Evolutionary conservation across 2,113 vertebrate genomes (phyloP).

Genomic region (Phalacrocorax pelagicus): DNA sequence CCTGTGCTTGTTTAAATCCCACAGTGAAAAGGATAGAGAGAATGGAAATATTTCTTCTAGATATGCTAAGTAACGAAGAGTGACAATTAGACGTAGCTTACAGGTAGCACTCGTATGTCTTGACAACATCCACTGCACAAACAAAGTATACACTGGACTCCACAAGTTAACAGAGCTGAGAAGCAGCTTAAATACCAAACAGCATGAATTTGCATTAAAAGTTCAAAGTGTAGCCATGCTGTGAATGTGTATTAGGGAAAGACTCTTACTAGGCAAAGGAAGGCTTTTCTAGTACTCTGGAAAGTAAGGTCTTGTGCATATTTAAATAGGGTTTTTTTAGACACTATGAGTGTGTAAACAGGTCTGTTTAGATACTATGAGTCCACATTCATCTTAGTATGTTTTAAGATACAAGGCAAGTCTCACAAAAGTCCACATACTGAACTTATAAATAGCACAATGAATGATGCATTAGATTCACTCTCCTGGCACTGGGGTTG

Average conservation of each 20-base stretch:
- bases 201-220: neutral
- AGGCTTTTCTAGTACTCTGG: neutral
- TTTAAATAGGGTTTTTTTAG: neutral
- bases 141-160: neutral
- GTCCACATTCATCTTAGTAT: neutral
- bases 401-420: neutral
- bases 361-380: neutral
- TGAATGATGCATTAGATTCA: neutral
- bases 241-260: neutral
- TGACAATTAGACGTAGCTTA: neutral
- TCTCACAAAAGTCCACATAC: neutral
- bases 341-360: no score
- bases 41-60: neutral
- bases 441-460: neutral
- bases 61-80: neutral
- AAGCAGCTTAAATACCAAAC: neutral
- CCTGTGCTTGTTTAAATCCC: conserved; percentile 22
- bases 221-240: neutral
- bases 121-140: neutral
- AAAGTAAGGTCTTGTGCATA: neutral
- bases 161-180: neutral
- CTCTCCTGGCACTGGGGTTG: neutral
- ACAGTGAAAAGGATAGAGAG: neutral
- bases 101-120: neutral
- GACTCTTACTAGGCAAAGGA: neutral